A percentile compares a stretch with the other conserved stretches of the same genome.
Evolutionary conservation across 2,113 vertebrate species (phyloP).

Genomic region (Onychostruthus taczanowskii): DNA sequence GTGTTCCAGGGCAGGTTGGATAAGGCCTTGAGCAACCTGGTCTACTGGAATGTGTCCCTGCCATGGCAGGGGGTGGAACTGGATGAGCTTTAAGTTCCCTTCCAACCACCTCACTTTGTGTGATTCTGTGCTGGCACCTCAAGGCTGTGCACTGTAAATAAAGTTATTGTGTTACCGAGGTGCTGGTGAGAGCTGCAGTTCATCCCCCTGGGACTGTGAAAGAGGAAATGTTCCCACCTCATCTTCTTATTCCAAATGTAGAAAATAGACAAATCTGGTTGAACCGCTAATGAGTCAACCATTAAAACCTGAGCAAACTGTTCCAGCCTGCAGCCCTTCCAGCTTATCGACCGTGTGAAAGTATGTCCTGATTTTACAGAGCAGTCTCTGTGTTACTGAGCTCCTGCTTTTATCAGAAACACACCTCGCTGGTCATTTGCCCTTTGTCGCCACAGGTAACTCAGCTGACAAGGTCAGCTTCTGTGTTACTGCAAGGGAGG

Average conservation of each 20-base stretch:
- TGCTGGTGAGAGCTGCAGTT: accelerated
- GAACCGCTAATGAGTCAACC: not conserved
- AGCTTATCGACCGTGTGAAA: not conserved
- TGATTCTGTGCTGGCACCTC: not conserved
- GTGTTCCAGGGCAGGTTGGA: not conserved
- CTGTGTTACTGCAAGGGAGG: not conserved
- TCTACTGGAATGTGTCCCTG: not conserved
- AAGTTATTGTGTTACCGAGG: accelerated
- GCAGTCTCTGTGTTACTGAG: not conserved
- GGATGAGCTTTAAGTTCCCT: not conserved
- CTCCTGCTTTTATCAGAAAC: not conserved
- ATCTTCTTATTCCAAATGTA: not conserved
- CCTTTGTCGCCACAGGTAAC: not conserved
- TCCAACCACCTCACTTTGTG: not conserved
- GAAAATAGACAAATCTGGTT: not conserved
- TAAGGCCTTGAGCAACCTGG: not conserved
- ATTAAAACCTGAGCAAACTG: not conserved
- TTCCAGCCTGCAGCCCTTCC: not conserved
- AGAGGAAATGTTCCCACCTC: not conserved
- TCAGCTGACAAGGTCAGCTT: not conserved
- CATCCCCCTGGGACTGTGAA: not conserved
- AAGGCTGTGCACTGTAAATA: not conserved
- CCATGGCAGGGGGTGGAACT: not conserved
- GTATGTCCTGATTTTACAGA: not conserved
- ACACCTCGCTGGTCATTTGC: accelerated